Evolutionary conservation across 1,140 invertebrate species (phyloP).

Genomic region (Brachionus plicatilis): DNA sequence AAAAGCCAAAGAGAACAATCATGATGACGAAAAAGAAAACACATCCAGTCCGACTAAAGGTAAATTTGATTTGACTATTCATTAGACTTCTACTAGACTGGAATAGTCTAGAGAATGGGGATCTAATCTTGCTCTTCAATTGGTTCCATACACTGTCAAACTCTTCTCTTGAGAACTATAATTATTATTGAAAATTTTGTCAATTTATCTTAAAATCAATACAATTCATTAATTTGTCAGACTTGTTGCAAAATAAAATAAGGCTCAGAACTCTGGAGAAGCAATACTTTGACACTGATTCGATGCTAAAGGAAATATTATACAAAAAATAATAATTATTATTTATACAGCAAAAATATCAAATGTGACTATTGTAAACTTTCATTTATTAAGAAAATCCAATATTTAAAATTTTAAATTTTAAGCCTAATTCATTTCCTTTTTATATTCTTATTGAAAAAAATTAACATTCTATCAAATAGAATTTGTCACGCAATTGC

Average conservation of each 20-base stretch:
- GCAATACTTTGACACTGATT: not conserved
- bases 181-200: not conserved
- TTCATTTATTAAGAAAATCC: not conserved
- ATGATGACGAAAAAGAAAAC: conserved; percentile 39
- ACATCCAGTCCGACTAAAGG: conserved; percentile 37
- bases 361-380: not conserved
- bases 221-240: not conserved
- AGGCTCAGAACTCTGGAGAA: not conserved
- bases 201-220: not conserved
- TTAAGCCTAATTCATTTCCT: not conserved
- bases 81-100: not conserved
- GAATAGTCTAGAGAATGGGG: not conserved
- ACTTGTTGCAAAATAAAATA: not conserved
- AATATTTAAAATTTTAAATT: not conserved
- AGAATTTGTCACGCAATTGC: not conserved
- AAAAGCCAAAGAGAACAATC: conserved; percentile 12
- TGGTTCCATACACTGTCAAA: not conserved
- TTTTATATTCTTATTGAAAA: not conserved
- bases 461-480: not conserved
- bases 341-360: not conserved
- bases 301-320: not conserved
- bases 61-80: not conserved
- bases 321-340: not conserved
- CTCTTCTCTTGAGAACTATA: not conserved
- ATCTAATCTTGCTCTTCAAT: not conserved